Conservation (phyloP, 2,888 invertebrate genomes). For the Ichneumoninae sp. region DNA sequence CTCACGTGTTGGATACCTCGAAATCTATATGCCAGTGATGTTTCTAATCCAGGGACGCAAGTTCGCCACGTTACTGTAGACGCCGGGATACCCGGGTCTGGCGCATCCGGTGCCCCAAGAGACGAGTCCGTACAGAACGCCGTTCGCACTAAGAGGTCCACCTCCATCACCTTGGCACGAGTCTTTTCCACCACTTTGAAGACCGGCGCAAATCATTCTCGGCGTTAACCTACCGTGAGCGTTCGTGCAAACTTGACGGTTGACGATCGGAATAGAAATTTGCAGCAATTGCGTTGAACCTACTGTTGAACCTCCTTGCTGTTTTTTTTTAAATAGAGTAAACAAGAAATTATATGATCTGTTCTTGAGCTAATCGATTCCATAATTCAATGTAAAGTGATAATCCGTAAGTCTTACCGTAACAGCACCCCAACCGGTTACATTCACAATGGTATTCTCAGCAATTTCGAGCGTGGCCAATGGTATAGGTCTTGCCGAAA, state of each 20-base stretch:
- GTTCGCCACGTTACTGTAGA: conserved; percentile 80
- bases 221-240: conserved; percentile 81
- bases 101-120: conserved; percentile 81
- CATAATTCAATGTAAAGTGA: background rate
- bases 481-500: conserved; percentile 36
- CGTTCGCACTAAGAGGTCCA: conserved; percentile 77
- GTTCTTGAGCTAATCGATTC: background rate
- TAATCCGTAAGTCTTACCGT: conserved; percentile 67
- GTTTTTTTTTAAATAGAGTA: conserved; percentile 9
- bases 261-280: conserved; percentile 85
- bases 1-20: background rate
- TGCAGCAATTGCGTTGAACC: conserved; percentile 84
- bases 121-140: conserved; percentile 79
- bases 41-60: conserved; percentile 76
- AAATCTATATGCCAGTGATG: conserved; percentile 68
- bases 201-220: conserved; percentile 79
- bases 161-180: conserved; percentile 81
- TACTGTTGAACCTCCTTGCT: conserved; percentile 69
- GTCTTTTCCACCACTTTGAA: conserved; percentile 72
- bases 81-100: conserved; percentile 78
- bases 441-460: conserved; percentile 56
- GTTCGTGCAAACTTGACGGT: conserved; percentile 81
- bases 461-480: conserved; percentile 59
- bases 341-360: background rate
- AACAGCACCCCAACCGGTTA: conserved; percentile 78